These are phyloP conservation scores for Dinocampus coccinellae DNA, from an alignment of 2,888 invertebrate species.

Conservation along the genomic window DNA sequence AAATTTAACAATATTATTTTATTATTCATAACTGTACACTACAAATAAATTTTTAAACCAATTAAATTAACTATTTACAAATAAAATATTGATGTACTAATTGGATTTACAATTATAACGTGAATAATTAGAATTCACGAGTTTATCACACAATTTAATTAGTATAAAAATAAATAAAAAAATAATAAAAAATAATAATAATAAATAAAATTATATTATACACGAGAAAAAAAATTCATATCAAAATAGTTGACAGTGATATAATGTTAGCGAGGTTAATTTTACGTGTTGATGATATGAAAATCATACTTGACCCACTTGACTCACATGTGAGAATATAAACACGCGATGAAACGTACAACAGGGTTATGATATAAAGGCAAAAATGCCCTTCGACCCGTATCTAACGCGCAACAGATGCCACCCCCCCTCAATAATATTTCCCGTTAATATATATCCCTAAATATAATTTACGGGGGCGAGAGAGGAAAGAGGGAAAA, in stretches of 20 bases:
- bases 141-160: neutral
- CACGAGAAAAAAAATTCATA: neutral
- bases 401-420: slow-evolving; percentile 69
- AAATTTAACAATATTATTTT: too few species aligned
- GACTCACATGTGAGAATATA: slow-evolving; percentile 52
- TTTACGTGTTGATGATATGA: slow-evolving; percentile 15
- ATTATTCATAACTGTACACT: too few species aligned
- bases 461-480: slow-evolving; percentile 51
- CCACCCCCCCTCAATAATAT: slow-evolving; percentile 58
- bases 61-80: neutral
- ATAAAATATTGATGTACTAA: too few species aligned
- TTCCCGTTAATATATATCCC: slow-evolving; percentile 43
- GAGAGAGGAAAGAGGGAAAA: too few species aligned
- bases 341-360: slow-evolving; percentile 15
- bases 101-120: slow-evolving; percentile 13
- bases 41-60: too few species aligned
- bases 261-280: slow-evolving; percentile 9
- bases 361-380: slow-evolving; percentile 22
- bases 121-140: neutral
- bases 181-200: neutral
- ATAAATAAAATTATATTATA: neutral
- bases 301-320: slow-evolving; percentile 64
- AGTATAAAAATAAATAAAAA: neutral
- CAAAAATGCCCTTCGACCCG: slow-evolving; percentile 67
- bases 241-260: neutral